A percentile compares a stretch with the other conserved stretches of the same genome.
These are phyloP conservation scores for Abrostola triplasia DNA, from an alignment of 2,888 invertebrate genomes.

Conservation along the genomic window DNA sequence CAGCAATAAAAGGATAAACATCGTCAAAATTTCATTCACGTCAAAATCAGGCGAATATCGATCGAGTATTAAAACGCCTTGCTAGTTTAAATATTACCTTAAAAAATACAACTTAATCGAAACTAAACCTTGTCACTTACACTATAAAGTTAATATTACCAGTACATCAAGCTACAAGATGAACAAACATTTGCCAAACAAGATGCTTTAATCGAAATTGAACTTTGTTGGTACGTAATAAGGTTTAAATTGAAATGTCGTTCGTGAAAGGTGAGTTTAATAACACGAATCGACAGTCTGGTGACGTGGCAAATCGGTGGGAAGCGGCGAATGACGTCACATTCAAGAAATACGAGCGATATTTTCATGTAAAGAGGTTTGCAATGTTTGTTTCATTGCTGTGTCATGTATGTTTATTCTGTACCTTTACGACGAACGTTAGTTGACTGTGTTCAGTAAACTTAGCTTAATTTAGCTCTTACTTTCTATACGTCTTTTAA, in stretches of 20 bases:
- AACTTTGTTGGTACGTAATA: constrained; percentile 4
- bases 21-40: constrained; percentile 14
- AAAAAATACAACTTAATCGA: background rate
- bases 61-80: constrained; percentile 8
- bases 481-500: too few species aligned
- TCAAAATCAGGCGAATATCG: constrained; percentile 26
- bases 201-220: constrained; percentile 1
- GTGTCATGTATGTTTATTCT: background rate
- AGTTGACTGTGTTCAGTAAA: background rate
- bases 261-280: constrained; percentile 6
- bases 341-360: constrained; percentile 9
- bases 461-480: too few species aligned
- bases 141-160: constrained; percentile 10
- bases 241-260: constrained; percentile 5
- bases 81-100: constrained; percentile 11
- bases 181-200: constrained; percentile 8
- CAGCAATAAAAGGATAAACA: constrained; percentile 6
- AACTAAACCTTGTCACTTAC: constrained; percentile 12
- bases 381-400: constrained; percentile 1
- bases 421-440: background rate
- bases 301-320: constrained; percentile 21
- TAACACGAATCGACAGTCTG: constrained; percentile 20
- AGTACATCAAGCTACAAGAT: background rate
- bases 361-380: constrained; percentile 6
- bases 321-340: constrained; percentile 27